phyloP scores from a whole-genome alignment of 1,140 invertebrate species.

The Microplitis demolitor region DNA sequence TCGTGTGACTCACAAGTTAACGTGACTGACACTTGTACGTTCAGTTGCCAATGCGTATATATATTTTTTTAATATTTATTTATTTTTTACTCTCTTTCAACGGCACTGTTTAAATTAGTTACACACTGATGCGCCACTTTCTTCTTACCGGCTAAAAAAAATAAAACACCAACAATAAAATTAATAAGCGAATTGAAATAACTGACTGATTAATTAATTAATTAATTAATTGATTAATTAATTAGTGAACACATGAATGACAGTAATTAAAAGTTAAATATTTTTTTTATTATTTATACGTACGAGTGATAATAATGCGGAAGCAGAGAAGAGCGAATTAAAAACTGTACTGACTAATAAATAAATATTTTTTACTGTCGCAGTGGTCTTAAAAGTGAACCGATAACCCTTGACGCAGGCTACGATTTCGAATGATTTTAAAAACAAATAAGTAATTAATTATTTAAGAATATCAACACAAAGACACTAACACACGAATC shows the following conservation, averaged over 20 bases:
- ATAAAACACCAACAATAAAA: background rate
- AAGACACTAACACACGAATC: background rate
- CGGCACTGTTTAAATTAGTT: background rate
- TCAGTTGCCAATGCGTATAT: background rate
- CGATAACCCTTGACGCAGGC: background rate
- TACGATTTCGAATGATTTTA: background rate
- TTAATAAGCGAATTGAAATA: too few relatives aligned
- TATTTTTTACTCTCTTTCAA: constrained; percentile 2
- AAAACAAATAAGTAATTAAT: background rate
- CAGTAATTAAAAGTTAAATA: too few relatives aligned
- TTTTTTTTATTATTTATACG: too few relatives aligned
- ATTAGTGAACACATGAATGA: too few relatives aligned
- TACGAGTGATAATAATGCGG: too few relatives aligned
- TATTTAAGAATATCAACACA: background rate
- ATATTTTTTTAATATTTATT: background rate
- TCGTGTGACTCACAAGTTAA: constrained; percentile 20
- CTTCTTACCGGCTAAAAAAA: constrained; percentile 10
- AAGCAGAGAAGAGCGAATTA: too few relatives aligned
- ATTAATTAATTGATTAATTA: too few relatives aligned
- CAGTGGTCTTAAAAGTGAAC: too few relatives aligned
- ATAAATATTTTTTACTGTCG: too few relatives aligned
- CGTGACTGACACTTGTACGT: constrained; percentile 25
- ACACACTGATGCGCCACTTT: constrained; percentile 22
- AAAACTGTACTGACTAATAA: too few relatives aligned
- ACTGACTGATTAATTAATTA: too few relatives aligned